Base-by-base conservation (phyloP, 2,797 vertebrate species). In the Gymnoscopelus microlampas region DNA sequence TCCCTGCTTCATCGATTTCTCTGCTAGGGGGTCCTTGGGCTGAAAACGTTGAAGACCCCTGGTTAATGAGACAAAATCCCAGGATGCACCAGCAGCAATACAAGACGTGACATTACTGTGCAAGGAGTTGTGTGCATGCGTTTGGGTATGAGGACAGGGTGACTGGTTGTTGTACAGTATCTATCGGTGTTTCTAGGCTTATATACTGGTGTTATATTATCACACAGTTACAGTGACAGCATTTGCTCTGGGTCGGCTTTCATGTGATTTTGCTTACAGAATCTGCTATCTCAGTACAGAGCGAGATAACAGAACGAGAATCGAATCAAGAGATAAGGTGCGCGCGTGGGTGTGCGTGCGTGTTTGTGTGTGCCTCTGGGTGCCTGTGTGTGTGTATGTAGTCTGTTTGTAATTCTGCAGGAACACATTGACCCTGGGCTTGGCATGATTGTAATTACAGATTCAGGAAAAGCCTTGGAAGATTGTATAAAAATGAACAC, bases 291-390 rank as follows among this genome's bases (percentile, higher is more conserved):
- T 84, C 73, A 76, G 71, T 73, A 68, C 69, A 76, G 77, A 65
- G 70, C 1, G 12, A 83, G 12, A 83, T 86, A 88, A 87, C 79
- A 80, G 79, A 79, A 64, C 29, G 23, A 19, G 60, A 77, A 85
- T 87, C 76, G 74, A 82, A 90, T 84, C 81, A 67, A 69, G 67
- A 81, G 84, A 87, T 87, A 76, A 80, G 66, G 69, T 54, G n/a
- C 14, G 60, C 60, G 53, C 68, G 60, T 66, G 59, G 12, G 32
- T 68, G 49, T 44, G 26, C 58, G 35, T 63, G 57, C 26, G 61
- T 48, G 47, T 39, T 53, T 60, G 29, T 59, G 53, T 59, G 60
- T 44, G 26, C 50, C 57, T 64, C 56, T n/a, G 32, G 65, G 49
- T 44, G 35, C 58, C 23, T 63, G 57, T 44, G 53, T 53, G 56